Percentiles rank a stretch among this genome's conserved stretches.
Conservation (phyloP, 2,113 vertebrate genomes). For the Glareola pratincola region DNA sequence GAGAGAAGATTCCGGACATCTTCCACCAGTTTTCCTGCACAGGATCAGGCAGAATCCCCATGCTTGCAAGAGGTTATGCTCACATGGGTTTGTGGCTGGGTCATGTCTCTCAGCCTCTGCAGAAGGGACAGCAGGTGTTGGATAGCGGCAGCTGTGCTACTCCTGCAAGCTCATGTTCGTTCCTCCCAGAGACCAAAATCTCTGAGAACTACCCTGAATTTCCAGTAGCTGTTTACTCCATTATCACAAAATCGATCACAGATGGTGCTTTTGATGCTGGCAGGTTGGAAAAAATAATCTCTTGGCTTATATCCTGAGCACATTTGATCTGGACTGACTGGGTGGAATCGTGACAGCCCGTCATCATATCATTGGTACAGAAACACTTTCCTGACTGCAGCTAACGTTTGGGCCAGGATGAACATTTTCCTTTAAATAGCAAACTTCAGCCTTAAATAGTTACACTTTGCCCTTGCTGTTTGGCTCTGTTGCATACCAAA, state of each 20-base stretch:
- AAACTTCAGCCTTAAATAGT: conserved; percentile 60
- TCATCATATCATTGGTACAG: not conserved
- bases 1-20: not conserved
- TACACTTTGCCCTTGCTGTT: conserved; percentile 59
- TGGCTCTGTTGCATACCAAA: conserved; percentile 59
- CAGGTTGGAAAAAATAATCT: conserved; percentile 35
- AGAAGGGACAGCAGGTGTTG: not conserved
- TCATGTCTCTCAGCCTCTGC: not conserved
- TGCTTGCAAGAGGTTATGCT: not conserved
- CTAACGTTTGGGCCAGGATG: not conserved
- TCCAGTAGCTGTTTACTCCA: conserved; percentile 30
- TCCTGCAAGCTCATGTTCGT: not conserved
- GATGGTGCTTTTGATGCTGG: conserved; percentile 17
- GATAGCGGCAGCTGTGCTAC: not conserved
- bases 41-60: not conserved
- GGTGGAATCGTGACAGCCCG: not conserved
- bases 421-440: conserved; percentile 35
- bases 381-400: not conserved
- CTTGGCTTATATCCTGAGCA: not conserved
- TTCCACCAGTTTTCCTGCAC: not conserved
- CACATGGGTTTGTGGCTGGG: not conserved
- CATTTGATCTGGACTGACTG: conserved; percentile 27
- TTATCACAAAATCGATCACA: conserved; percentile 28
- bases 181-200: not conserved
- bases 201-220: conserved; percentile 17